Evolutionary conservation across 2,888 invertebrate genomes (phyloP), one percentile per base, ranked within the genome.

Genomic region (Ichneumon xanthorius): DNA sequence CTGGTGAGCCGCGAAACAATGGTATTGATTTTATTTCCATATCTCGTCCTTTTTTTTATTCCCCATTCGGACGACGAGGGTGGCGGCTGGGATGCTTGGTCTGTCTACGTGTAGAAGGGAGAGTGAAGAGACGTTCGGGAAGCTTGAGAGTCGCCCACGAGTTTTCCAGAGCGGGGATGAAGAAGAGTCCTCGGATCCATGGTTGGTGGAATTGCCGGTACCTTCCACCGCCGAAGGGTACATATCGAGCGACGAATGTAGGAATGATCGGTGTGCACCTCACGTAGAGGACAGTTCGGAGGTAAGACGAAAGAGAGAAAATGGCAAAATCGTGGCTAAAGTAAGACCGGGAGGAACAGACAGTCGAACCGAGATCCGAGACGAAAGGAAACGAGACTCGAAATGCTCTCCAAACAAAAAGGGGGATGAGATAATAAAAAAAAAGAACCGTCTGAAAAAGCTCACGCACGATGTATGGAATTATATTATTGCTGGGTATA

Each of bases 21-120:
- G 87, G 90, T 93, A 93, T 93, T 91, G 93, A 93, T 93, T 93
- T 93, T 93, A 93, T 93, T 93, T 93, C 91, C 92, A 93, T 93
- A 93, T 92, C 85, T 85, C 90, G 90, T 87, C 85, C 87, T 87
- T 79, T 84, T 71, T 71, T 83, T 81, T 77, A 16, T 75, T 81
- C 68, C 81, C 77, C 83, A 80, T 87, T 86, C 84, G 85, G 48
- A 82, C 84, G 83, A 86, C 82, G 45, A 48, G 45, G 45, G 45
- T 48, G 85, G 82, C 86, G 88, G 87, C 87, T 87, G 85, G 86
- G 82, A 86, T 88, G 88, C 86, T 82, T 80, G 80, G 79, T 26
- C 53, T 63, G 63, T 63, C 80, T 82, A 78, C 76, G 82, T 76
- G 53, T 26, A 72, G 50, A 82, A 71, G 63, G 77, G 82, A 86